Conservation (phyloP, 2,888 invertebrate genomes). For the Phoenoteleia sp. region DNA sequence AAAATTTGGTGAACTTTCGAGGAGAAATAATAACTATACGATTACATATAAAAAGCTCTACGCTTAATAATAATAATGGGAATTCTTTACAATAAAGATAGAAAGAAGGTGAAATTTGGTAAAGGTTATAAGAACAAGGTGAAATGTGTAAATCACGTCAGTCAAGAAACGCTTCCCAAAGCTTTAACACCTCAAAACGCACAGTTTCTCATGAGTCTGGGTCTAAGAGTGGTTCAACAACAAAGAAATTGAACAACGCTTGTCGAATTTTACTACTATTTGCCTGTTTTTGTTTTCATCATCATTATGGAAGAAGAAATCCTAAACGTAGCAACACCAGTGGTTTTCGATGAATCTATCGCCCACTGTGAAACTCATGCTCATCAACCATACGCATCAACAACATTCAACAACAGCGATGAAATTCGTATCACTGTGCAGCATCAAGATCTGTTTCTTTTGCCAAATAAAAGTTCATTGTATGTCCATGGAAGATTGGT, state of each 20-base stretch:
- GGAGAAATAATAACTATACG: conserved; percentile 72
- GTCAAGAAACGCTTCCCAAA: too few relatives aligned
- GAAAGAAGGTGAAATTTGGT: too few relatives aligned
- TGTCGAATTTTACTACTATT: too few relatives aligned
- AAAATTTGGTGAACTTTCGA: conserved; percentile 68
- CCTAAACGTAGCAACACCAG: neutral
- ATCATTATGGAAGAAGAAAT: conserved; percentile 2
- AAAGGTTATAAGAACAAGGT: conserved; percentile 12
- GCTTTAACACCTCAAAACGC: neutral
- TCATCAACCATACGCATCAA: conserved; percentile 40
- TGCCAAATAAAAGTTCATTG: conserved; percentile 53
- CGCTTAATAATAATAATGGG: conserved; percentile 41
- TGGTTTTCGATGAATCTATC: conserved; percentile 44
- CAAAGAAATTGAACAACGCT: too few relatives aligned
- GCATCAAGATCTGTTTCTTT: conserved; percentile 49
- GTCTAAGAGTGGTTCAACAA: neutral
- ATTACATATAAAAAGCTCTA: conserved; percentile 61
- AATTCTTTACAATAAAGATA: conserved; percentile 28
- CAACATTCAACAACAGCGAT: too few relatives aligned
- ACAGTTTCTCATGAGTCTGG: conserved; percentile 10
- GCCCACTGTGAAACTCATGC: conserved; percentile 45
- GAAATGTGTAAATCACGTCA: neutral
- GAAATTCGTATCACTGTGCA: conserved; percentile 48
- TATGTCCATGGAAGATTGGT: conserved; percentile 48
- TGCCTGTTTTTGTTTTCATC: neutral